Evolutionary conservation across 2,797 vertebrate species (phyloP).

Genomic region (Moxostoma hubbsi): DNA sequence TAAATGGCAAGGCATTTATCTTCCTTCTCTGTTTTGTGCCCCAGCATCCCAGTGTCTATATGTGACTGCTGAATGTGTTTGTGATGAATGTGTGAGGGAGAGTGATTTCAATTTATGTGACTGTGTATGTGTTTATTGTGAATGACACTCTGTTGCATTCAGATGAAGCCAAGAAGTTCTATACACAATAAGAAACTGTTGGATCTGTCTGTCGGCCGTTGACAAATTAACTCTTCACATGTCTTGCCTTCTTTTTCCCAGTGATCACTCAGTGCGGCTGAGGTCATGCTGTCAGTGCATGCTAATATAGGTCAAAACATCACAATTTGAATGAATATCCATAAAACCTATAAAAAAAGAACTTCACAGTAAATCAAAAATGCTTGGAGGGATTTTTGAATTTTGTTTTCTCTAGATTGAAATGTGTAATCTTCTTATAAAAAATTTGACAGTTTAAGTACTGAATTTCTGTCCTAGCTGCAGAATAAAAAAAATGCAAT

Average conservation of each 20-base stretch:
- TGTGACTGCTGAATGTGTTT: constrained; percentile 43
- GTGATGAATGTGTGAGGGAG: constrained; percentile 48
- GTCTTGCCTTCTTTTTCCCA: constrained; percentile 21
- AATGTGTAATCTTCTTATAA: too few relatives aligned
- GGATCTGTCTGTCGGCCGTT: constrained; percentile 25
- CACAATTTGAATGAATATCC: constrained; percentile 1
- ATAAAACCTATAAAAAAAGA: background rate
- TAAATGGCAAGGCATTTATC: constrained; percentile 63
- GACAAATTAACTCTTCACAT: constrained; percentile 37
- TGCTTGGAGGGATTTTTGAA: background rate
- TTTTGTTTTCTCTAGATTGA: too few relatives aligned
- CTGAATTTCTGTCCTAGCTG: too few relatives aligned
- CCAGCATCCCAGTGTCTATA: constrained; percentile 47
- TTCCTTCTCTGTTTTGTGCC: constrained; percentile 59
- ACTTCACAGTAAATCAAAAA: background rate
- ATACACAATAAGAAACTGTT: constrained; percentile 23
- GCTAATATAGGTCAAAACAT: constrained; percentile 30
- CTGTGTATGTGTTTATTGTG: constrained; percentile 26
- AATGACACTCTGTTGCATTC: constrained; percentile 36
- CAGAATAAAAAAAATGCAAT: background rate
- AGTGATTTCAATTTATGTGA: constrained; percentile 23
- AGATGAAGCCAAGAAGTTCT: constrained; percentile 29
- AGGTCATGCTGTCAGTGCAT: constrained; percentile 21
- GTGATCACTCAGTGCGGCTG: background rate
- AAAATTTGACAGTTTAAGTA: too few relatives aligned